Conservation (phyloP, 2,888 invertebrate genomes). For the Catonia carolina region DNA sequence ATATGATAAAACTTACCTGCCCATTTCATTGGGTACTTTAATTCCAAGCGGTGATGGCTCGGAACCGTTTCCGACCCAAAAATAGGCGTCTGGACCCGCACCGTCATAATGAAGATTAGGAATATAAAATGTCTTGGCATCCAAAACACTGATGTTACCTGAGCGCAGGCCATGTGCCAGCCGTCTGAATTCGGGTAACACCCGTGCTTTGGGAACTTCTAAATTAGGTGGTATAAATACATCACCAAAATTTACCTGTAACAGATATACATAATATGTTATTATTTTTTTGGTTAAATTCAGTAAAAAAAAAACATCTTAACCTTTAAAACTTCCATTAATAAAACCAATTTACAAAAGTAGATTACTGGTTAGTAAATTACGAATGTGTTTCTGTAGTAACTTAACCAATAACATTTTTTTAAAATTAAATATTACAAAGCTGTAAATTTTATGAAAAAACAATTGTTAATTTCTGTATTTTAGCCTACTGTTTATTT, state of each 20-base stretch:
- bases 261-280: slow-evolving; percentile 33
- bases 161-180: slow-evolving; percentile 83
- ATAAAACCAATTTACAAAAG: too few species aligned
- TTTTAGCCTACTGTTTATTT: too few species aligned
- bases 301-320: too few species aligned
- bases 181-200: slow-evolving; percentile 78
- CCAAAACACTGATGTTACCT: slow-evolving; percentile 83
- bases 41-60: slow-evolving; percentile 74
- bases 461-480: too few species aligned
- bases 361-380: too few species aligned
- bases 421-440: too few species aligned
- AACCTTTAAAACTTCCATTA: too few species aligned
- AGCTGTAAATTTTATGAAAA: too few species aligned
- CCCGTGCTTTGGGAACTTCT: slow-evolving; percentile 71
- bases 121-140: slow-evolving; percentile 86
- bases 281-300: too few species aligned
- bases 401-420: too few species aligned
- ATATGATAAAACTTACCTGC: slow-evolving; percentile 47
- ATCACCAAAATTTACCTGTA: slow-evolving; percentile 82
- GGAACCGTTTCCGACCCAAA: slow-evolving; percentile 87
- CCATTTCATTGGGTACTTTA: slow-evolving; percentile 86
- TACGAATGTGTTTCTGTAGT: too few species aligned
- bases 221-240: slow-evolving; percentile 70
- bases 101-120: slow-evolving; percentile 90
- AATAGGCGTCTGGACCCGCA: slow-evolving; percentile 85